These are phyloP conservation scores for Drosophila willistoni DNA, from an alignment of 1,140 invertebrate species.

Conservation along the genomic window DNA sequence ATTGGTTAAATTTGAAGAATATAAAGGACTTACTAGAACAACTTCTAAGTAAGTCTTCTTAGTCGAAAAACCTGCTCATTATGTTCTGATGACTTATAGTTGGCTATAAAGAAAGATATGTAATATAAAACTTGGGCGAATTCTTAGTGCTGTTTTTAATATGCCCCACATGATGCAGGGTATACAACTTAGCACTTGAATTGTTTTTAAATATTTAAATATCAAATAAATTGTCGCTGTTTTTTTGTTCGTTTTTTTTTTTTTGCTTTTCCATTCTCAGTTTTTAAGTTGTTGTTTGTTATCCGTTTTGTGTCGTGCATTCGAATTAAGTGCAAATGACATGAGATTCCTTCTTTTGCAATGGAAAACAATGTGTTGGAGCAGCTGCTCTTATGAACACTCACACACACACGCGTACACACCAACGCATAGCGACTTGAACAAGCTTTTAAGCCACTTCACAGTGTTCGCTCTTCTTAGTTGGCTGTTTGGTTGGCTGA, in stretches of 20 bases:
- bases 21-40: too few relatives aligned
- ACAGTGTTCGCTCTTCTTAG: conserved; percentile 16
- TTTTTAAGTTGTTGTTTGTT: conserved; percentile 8
- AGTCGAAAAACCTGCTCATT: too few relatives aligned
- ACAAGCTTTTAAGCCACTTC: conserved; percentile 78
- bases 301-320: conserved; percentile 80
- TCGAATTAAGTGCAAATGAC: conserved; percentile 83
- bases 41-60: too few relatives aligned
- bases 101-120: too few relatives aligned
- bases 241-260: too few relatives aligned
- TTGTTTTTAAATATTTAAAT: conserved; percentile 9
- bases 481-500: conserved; percentile 38
- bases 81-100: too few relatives aligned
- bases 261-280: too few relatives aligned
- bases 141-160: too few relatives aligned
- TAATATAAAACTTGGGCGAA: too few relatives aligned
- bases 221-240: conserved; percentile 22
- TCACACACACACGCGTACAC: not conserved
- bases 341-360: conserved; percentile 62
- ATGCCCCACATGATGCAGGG: not conserved
- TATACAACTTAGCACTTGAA: not conserved
- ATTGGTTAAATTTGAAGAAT: too few relatives aligned
- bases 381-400: conserved; percentile 33
- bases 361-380: conserved; percentile 49
- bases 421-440: conserved; percentile 23